A percentile compares a stretch with the other conserved stretches of the same genome.
phyloP scores from a whole-genome alignment of 2,797 vertebrate genomes.

The Novumbra hubbsi region DNA sequence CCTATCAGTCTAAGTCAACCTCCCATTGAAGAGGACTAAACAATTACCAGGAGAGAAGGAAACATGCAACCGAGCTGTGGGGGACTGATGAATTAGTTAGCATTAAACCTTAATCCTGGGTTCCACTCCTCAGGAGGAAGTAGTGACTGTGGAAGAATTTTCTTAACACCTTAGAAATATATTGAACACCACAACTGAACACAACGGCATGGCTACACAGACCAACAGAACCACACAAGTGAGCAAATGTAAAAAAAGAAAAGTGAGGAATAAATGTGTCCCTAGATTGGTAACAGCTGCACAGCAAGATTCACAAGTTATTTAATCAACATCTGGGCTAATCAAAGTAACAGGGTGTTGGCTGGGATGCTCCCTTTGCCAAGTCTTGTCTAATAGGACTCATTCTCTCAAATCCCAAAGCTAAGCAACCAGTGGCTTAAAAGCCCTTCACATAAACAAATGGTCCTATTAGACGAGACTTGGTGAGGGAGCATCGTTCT shows the following conservation, averaged over 20 bases:
- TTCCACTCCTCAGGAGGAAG: conserved; percentile 47
- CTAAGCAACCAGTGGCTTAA: not conserved
- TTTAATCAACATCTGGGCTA: conserved; percentile 3
- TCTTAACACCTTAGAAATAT: conserved; percentile 46
- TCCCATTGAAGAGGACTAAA: conserved; percentile 73
- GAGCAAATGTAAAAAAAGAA: not conserved
- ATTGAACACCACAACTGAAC: conserved; percentile 26
- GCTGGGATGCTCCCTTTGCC: too few species aligned
- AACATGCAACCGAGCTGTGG: conserved; percentile 57
- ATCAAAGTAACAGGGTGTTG: not conserved
- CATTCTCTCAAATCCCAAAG: not conserved
- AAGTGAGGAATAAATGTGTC: not conserved
- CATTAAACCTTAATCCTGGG: conserved; percentile 54
- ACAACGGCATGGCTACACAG: not conserved
- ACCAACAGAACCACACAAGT: not conserved
- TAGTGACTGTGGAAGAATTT: conserved; percentile 42
- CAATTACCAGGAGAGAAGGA: conserved; percentile 53
- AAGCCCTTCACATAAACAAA: not conserved
- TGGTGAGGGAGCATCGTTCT: not conserved
- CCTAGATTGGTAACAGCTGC: not conserved
- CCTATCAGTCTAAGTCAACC: conserved; percentile 64
- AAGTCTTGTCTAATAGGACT: too few species aligned
- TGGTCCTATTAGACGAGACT: not conserved
- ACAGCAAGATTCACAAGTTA: not conserved
- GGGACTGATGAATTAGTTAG: conserved; percentile 70